Percentiles rank a stretch among this genome's conserved stretches.
phyloP scores from a whole-genome alignment of 2,113 vertebrate species.

The Odocoileus hemionus region DNA sequence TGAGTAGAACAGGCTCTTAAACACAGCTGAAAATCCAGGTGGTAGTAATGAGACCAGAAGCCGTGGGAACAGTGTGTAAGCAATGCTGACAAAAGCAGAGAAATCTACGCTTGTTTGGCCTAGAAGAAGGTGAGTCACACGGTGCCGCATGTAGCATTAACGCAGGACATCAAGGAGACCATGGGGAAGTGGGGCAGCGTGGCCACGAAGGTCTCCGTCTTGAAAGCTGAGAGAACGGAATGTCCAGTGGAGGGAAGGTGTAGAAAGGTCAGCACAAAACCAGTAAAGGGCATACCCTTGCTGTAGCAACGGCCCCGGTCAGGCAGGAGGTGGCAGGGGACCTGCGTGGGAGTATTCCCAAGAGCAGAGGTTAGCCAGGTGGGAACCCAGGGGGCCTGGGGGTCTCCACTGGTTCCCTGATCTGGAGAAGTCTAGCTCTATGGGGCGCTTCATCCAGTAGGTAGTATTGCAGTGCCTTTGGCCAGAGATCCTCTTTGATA shows the following conservation, averaged over 20 bases:
- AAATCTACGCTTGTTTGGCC: not conserved
- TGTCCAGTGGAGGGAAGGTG: not conserved
- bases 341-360: not conserved
- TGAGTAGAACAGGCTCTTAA: not conserved
- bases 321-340: not conserved
- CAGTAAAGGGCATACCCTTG: not conserved
- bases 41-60: not conserved
- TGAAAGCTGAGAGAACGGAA: not conserved
- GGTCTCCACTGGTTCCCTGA: not conserved
- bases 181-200: not conserved
- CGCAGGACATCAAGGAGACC: not conserved
- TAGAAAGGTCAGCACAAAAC: not conserved
- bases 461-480: slow-evolving; percentile 34
- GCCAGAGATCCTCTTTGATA: slow-evolving; percentile 58
- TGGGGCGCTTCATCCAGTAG: not conserved
- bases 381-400: not conserved
- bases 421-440: not conserved
- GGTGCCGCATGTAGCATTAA: not conserved
- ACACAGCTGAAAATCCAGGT: not conserved
- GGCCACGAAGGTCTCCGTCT: not conserved
- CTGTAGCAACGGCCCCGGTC: not conserved
- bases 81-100: not conserved
- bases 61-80: not conserved
- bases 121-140: not conserved
- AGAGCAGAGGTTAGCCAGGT: not conserved